Evolutionary conservation across 2,888 invertebrate species (phyloP), one percentile per base, ranked within the genome.

Genomic region (Epiblema foenella): DNA sequence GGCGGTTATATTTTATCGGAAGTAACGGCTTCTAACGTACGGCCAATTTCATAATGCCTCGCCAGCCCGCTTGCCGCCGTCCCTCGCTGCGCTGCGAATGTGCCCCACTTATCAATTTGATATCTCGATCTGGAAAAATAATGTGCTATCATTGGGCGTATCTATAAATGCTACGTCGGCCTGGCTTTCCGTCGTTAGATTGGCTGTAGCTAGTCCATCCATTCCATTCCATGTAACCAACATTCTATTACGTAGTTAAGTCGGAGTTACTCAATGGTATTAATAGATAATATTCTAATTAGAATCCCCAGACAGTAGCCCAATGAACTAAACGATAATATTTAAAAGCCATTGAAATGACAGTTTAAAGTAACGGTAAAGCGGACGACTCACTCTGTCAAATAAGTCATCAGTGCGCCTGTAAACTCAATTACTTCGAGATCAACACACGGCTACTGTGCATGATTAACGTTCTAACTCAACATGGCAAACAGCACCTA

Each of bases 21-120:
- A 90, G 93, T 91, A 90, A 93, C 89, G 93, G 93, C 89, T 81
- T 83, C 91, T 93, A 93, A 93, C 91, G 88, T 93, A 93, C 91
- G 86, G 93, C 93, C 93, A 93, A 93, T 93, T 92, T 93, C 93
- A 93, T 93, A 93, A 93, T 93, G 93, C 93, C 85, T 86, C 86
- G 89, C 78, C 84, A 88, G 83, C 76, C 75, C 84, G 89, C 83
- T 75, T 74, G 73, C 77, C 78, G 80, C 85, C 87, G 54, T 64
- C 85, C 71, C 58, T 49, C 60, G 49, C 71, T 59, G 60, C 63
- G 86, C 85, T 80, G 86, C 85, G 87, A 89, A 92, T 91, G 91
- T 89, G 87, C 84, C 89, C 88, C 89, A 93, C 93, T 92, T 90
- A 92, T 93, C 93, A 92, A 93, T 93, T 93, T 92, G 93, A 93